Conservation (phyloP, 64 coral and sea anemone species). For the Montipora cactus region DNA sequence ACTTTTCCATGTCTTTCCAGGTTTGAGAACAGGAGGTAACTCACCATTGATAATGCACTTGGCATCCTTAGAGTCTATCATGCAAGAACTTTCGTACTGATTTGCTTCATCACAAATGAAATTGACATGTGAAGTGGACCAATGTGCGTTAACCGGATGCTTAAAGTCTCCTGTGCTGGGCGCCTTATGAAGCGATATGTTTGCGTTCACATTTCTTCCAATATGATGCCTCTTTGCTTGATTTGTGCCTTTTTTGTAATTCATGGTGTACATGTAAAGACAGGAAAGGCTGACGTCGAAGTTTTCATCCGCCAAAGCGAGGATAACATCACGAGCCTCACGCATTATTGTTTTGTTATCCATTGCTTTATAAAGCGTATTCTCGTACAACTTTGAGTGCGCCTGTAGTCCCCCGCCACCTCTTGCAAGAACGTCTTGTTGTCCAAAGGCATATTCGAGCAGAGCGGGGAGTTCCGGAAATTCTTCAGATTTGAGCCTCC, state of each 20-base stretch:
- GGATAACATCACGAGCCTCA: conserved; percentile 48
- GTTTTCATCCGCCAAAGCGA: conserved; percentile 17
- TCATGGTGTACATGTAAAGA: conserved; percentile 78
- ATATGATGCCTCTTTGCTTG: conserved; percentile 71
- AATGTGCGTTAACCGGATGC: conserved; percentile 70
- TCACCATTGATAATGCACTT: conserved; percentile 63
- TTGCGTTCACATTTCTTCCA: conserved; percentile 59
- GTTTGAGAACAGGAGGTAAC: conserved; percentile 70
- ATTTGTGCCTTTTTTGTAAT: conserved; percentile 67
- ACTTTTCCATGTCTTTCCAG: conserved; percentile 68
- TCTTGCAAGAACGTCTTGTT: conserved; percentile 8
- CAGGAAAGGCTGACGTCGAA: conserved; percentile 60
- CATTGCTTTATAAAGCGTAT: conserved; percentile 36
- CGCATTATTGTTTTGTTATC: conserved; percentile 72
- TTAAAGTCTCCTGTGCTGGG: conserved; percentile 27
- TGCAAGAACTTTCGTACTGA: neutral
- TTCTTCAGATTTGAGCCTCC: conserved; percentile 34
- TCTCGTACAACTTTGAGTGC: conserved; percentile 19
- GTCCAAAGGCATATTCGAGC: conserved; percentile 51
- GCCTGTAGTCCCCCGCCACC: conserved; percentile 62
- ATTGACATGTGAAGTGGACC: conserved; percentile 75
- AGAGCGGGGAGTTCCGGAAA: conserved; percentile 64
- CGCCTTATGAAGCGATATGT: conserved; percentile 67
- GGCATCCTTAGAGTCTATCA: conserved; percentile 86
- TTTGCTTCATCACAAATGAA: conserved; percentile 28